Base-by-base conservation (phyloP, 2,888 invertebrate species). In the Prionchulus punctatus region DNA sequence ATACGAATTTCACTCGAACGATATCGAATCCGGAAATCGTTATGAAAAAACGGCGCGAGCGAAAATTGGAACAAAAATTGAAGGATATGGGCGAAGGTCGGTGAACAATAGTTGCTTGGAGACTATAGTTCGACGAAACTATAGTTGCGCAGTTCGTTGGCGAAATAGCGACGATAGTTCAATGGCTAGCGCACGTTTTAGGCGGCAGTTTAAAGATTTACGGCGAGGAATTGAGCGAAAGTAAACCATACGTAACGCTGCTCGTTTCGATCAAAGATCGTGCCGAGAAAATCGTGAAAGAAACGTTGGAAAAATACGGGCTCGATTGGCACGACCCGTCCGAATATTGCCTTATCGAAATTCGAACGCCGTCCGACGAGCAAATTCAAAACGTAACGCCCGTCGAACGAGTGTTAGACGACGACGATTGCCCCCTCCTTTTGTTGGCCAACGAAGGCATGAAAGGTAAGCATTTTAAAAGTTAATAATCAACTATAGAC, bases 21-120 rank as follows among this genome's bases (percentile, higher is more conserved):
- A 98, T 99, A 72, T 96, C 94, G 61, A 99, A 98, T 78, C 98
- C 98, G 1, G 98, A 98, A 78, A 92, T 94, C 59, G 98, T 99
- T 65, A 98, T 99, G 98, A 80, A 92, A 61, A 81, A 94, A 53
- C 79, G 94, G 55, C 78, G 98, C 27, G 94, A 96, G 70, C 91
- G 94, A 74, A 94, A 94, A 72, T 79, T 96, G 55, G 96, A 98
- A 73, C 82, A 86, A 70, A 92, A 92, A 74, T 77, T 98, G 67
- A 89, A 94, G 36, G 65, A 67, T 26, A 65, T 70, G 58, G 62
- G 61, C 21, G 60, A 64, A 50, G 64, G 64, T 30, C 26, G n/a
- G n/a, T n/a, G n/a, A n/a, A n/a, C n/a, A n/a, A n/a, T n/a, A n/a
- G n/a, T 12, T 47, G 12, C 7, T 21, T 47, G 7, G 48, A 15